phyloP scores from a whole-genome alignment of 2,113 vertebrate species.

The Cyphomyrus plagiostoma region DNA sequence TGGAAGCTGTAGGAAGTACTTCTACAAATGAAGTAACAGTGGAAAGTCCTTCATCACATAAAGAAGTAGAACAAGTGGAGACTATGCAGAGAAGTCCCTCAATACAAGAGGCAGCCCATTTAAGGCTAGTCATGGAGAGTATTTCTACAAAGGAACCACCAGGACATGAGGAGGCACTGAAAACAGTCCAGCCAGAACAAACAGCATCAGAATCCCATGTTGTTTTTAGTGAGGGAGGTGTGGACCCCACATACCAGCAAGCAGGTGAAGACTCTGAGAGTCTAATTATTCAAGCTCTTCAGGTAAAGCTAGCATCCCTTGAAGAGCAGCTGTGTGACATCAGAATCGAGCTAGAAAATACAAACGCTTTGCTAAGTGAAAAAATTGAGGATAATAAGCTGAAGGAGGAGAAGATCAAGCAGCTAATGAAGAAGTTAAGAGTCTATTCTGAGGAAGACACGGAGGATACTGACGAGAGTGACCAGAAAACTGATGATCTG shows the following conservation, averaged over 20 bases:
- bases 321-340: slow-evolving; percentile 69
- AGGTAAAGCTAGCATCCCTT: slow-evolving; percentile 66
- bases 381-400: slow-evolving; percentile 70
- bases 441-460: slow-evolving; percentile 48
- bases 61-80: neutral
- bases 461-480: slow-evolving; percentile 43
- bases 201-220: neutral
- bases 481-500: slow-evolving; percentile 28
- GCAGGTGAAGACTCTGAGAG: slow-evolving; percentile 29
- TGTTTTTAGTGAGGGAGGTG: neutral
- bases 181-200: neutral
- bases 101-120: neutral
- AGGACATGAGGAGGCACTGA: neutral
- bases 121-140: neutral
- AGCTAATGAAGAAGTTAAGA: slow-evolving; percentile 59
- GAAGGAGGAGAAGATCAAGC: slow-evolving; percentile 70
- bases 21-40: neutral
- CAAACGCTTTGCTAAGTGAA: slow-evolving; percentile 61
- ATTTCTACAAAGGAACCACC: neutral
- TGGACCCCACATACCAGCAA: neutral
- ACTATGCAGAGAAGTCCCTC: neutral
- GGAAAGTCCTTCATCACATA: neutral
- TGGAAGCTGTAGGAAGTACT: slow-evolving; percentile 9
- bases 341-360: slow-evolving; percentile 66
- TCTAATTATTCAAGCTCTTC: slow-evolving; percentile 48